Percentiles rank a stretch among this genome's conserved stretches.
Conservation (phyloP, 1,140 invertebrate genomes). For the Drosophila ohnishii region DNA sequence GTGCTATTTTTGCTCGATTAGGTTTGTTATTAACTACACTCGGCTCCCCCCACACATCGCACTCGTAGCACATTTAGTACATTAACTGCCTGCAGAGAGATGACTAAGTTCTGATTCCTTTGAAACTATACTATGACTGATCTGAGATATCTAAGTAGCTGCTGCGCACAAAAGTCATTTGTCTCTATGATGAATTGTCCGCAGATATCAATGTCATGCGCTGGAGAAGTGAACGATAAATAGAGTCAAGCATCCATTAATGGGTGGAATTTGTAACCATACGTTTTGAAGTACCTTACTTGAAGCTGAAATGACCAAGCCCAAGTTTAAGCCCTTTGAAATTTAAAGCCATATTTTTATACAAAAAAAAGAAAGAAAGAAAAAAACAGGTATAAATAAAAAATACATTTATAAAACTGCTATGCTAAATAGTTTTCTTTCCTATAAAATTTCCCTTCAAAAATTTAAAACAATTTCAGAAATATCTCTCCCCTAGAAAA, state of each 20-base stretch:
- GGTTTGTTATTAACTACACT: constrained; percentile 68
- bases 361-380: too few species aligned
- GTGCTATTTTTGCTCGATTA: constrained; percentile 76
- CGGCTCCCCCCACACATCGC: too few species aligned
- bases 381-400: neutral
- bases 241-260: constrained; percentile 14
- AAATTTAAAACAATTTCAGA: neutral
- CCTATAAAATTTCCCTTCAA: neutral
- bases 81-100: constrained; percentile 15
- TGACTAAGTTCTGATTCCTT: constrained; percentile 59
- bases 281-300: neutral
- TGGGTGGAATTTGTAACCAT: neutral
- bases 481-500: neutral
- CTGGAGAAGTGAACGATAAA: constrained; percentile 1
- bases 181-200: constrained; percentile 17
- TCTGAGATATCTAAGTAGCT: constrained; percentile 46
- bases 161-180: constrained; percentile 32
- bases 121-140: constrained; percentile 49
- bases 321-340: too few species aligned
- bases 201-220: constrained; percentile 10
- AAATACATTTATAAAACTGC: neutral
- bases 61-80: constrained; percentile 13
- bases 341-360: neutral
- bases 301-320: neutral
- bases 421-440: neutral